These are phyloP conservation scores for Buceros bicornis DNA, from an alignment of 2,797 vertebrate species.

Conservation along the genomic window DNA sequence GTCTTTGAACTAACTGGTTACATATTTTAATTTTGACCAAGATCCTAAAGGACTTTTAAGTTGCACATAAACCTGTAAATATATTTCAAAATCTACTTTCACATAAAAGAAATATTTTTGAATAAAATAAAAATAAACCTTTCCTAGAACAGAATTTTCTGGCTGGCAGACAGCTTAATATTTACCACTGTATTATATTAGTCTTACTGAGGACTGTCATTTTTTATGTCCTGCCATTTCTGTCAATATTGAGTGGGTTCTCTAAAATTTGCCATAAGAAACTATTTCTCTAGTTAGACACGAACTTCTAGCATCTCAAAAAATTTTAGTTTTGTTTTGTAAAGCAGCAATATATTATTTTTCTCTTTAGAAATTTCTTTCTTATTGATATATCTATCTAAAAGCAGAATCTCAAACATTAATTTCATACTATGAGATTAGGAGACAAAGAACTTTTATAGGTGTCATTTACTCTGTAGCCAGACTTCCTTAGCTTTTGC, in stretches of 20 bases:
- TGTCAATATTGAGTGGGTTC: neutral
- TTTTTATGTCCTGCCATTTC: neutral
- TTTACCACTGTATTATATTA: neutral
- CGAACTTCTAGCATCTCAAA: rapidly evolving
- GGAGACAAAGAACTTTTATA: neutral
- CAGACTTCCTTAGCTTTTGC: neutral
- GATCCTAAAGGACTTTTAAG: neutral
- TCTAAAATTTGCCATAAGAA: neutral
- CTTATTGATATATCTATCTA: neutral
- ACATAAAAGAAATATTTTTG: neutral
- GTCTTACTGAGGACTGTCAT: neutral
- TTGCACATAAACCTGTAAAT: neutral
- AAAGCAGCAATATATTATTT: neutral
- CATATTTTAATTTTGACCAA: neutral
- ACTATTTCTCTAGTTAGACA: neutral
- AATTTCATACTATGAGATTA: neutral
- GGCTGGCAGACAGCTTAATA: neutral
- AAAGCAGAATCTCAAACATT: neutral
- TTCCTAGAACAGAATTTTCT: neutral
- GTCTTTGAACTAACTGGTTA: neutral
- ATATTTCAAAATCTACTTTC: neutral
- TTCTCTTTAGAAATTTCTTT: neutral
- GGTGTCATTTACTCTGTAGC: neutral
- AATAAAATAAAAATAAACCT: neutral
- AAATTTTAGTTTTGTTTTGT: neutral